phyloP scores from a whole-genome alignment of 2,113 vertebrate species.

The Tor tambroides region DNA sequence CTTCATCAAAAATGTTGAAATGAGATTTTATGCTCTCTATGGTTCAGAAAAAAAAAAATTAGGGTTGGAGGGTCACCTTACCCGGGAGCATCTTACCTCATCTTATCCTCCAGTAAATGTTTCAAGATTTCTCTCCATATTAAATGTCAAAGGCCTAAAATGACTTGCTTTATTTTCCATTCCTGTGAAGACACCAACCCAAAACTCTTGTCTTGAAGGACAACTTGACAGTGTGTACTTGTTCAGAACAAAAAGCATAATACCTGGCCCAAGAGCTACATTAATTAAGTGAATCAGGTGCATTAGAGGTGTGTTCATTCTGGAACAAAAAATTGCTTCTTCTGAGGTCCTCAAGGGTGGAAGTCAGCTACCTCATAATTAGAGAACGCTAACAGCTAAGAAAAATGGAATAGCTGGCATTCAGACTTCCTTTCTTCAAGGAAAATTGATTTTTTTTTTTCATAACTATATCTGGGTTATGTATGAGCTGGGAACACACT shows the following conservation, averaged over 20 bases:
- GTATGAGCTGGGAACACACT: conserved; percentile 39
- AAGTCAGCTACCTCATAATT: background rate
- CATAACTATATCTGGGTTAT: background rate
- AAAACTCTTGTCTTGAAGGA: background rate
- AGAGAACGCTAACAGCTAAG: background rate
- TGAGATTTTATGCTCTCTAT: no score
- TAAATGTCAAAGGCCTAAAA: background rate
- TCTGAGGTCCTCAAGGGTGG: background rate
- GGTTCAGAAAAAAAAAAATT: no score
- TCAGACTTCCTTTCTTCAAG: background rate
- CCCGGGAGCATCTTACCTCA: no score
- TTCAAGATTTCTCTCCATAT: background rate
- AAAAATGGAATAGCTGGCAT: background rate
- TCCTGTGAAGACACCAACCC: background rate
- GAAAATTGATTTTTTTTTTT: background rate
- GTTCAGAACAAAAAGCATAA: background rate
- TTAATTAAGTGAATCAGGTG: background rate
- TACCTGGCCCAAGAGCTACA: background rate
- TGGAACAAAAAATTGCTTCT: background rate
- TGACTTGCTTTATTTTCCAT: background rate
- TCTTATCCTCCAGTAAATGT: no score
- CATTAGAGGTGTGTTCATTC: background rate
- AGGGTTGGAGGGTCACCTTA: no score
- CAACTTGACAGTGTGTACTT: conserved; percentile 16
- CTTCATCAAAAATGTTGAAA: no score